A percentile compares a stretch with the other conserved stretches of the same genome.
These are phyloP conservation scores for Elmis aenea DNA, from an alignment of 2,888 invertebrate species.

Conservation along the genomic window DNA sequence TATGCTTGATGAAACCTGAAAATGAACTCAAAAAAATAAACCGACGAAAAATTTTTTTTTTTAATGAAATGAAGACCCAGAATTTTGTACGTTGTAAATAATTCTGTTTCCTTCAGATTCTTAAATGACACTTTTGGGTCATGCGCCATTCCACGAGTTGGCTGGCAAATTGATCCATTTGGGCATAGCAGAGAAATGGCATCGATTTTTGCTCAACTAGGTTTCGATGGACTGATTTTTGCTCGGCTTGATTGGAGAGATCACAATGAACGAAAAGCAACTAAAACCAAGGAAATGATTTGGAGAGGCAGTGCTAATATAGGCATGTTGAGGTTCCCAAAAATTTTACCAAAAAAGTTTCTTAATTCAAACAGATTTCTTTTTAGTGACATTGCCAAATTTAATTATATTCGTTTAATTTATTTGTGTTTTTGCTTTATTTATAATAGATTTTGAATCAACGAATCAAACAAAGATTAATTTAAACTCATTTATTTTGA, in stretches of 20 bases:
- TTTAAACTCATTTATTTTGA: too few species aligned
- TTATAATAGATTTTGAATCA: too few species aligned
- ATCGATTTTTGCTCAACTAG: slow-evolving; percentile 73
- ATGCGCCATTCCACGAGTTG: slow-evolving; percentile 68
- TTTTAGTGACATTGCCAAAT: too few species aligned
- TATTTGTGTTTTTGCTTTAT: too few species aligned
- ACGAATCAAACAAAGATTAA: too few species aligned
- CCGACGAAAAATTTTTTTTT: too few species aligned
- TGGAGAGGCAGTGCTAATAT: slow-evolving; percentile 73
- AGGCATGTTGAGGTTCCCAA: slow-evolving; percentile 65
- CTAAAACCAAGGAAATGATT: slow-evolving; percentile 72
- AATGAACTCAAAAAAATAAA: too few species aligned
- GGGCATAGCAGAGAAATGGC: slow-evolving; percentile 86
- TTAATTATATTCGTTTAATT: too few species aligned
- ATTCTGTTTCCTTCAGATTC: too few species aligned
- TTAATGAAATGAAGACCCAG: too few species aligned
- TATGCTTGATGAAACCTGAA: too few species aligned
- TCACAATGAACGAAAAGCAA: slow-evolving; percentile 55
- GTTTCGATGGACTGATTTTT: slow-evolving; percentile 82
- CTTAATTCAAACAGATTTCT: not conserved
- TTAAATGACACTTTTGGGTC: slow-evolving; percentile 63
- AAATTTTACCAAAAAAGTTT: slow-evolving; percentile 14
- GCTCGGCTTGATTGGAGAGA: slow-evolving; percentile 87
- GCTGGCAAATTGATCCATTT: slow-evolving; percentile 83
- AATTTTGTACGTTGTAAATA: too few species aligned